Base-by-base conservation (phyloP, 2,888 invertebrate genomes). In the Tetropium fuscum region DNA sequence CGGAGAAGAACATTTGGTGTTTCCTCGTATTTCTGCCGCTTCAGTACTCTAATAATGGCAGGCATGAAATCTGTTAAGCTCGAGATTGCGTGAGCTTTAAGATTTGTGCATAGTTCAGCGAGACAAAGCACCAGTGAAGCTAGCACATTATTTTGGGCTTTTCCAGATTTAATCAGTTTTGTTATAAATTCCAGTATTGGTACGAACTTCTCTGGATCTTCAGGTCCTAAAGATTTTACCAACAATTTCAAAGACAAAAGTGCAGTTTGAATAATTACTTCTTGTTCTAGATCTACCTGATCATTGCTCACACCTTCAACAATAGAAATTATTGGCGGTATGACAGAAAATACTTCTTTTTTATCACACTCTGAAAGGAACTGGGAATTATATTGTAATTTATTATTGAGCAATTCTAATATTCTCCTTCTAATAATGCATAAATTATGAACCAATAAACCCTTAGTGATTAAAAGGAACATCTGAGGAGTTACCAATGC, bases 61-160 rank as follows among this genome's bases (percentile, higher is more conserved):
- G 95, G 94, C 87, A 95, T 90, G 73, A 93, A 92, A 73, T 87
- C 88, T 1, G 91, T 87, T n/a, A 97, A 83, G 60, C 87, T 86
- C 0, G 87, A 83, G 40, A 97, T 85, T 0, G 92, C 88, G 69
- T 93, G 89, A 0, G 90, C 91, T 76, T 90, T 89, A 66, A 96
- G 83, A 62, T 89, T 88, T 32, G 86, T 85, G 63, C 92, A 91
- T 18, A 96, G 81, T 81, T 95, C 94, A 0, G 92, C 91, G 15
- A 95, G 84, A 62, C 93, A 91, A 36, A 94, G 82, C 1, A 92
- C 86, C 1, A 91, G 84, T 10, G 91, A 92, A 0, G 92, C 92
- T 76, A 91, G 82, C 1, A 92, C 86, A 64, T 90, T 88, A 0
- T 87, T 87, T 30, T 82, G 79, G 13, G 85, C 83, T 43, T 81